A percentile compares a stretch with the other conserved stretches of the same genome.
phyloP scores from a whole-genome alignment of 2,888 invertebrate genomes.

The Caenorhabditis virilis region DNA sequence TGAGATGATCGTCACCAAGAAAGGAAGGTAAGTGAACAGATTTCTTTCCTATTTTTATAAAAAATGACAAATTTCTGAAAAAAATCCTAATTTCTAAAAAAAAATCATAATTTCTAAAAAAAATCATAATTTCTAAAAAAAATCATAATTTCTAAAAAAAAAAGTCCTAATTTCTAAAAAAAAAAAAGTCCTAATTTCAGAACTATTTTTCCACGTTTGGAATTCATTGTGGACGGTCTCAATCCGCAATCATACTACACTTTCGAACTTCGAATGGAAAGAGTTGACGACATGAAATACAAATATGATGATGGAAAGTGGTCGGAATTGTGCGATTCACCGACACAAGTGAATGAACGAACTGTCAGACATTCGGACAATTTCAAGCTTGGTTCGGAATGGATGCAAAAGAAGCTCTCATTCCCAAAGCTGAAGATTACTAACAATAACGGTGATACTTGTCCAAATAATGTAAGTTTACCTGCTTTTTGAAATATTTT shows the following conservation, averaged over 20 bases:
- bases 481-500: not conserved
- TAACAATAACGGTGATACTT: conserved; percentile 3
- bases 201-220: conserved; percentile 16
- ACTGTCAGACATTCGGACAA: conserved; percentile 15
- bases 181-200: not conserved
- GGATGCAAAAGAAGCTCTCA: conserved; percentile 14
- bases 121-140: too few relatives aligned
- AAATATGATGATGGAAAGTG: conserved; percentile 19
- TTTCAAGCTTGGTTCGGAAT: conserved; percentile 13
- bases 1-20: conserved; percentile 33
- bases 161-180: not conserved
- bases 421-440: conserved; percentile 21
- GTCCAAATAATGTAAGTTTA: conserved; percentile 6
- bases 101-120: too few relatives aligned
- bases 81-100: too few relatives aligned
- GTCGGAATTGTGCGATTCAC: conserved; percentile 13
- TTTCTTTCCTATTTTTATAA: too few relatives aligned
- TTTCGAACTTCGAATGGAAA: conserved; percentile 12
- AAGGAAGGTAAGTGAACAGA: conserved; percentile 5
- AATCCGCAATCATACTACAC: conserved; percentile 1
- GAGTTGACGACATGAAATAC: conserved; percentile 14
- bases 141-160: too few relatives aligned
- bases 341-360: not conserved
- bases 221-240: conserved; percentile 12
- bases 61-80: too few relatives aligned